These are phyloP conservation scores for Lissocephala sabroskyi DNA, from an alignment of 2,888 invertebrate genomes.

Conservation along the genomic window DNA sequence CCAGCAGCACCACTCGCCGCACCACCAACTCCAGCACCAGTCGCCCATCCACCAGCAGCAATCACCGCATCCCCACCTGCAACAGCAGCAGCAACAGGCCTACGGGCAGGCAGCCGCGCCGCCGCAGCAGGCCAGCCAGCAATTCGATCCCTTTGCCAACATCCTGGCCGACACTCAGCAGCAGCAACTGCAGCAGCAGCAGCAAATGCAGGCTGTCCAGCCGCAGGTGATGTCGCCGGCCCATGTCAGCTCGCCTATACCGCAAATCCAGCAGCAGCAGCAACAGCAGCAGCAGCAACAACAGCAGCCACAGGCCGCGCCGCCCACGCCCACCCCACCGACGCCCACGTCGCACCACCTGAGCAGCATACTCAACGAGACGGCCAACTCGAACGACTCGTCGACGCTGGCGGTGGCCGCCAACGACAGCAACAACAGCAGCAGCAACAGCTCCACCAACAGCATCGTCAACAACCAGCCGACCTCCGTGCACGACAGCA, in stretches of 20 bases:
- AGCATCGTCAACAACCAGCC: constrained; percentile 72
- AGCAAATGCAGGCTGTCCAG: constrained; percentile 14
- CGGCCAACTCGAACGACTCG: constrained; percentile 71
- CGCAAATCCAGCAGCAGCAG: constrained; percentile 41
- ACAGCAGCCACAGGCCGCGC: constrained; percentile 36
- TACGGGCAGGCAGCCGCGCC: constrained; percentile 46
- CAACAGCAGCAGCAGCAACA: constrained; percentile 40
- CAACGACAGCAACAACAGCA: constrained; percentile 71
- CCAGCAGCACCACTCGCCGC: constrained; percentile 5
- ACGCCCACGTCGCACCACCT: constrained; percentile 61
- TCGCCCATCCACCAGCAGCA: constrained; percentile 63
- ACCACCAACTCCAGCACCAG: constrained; percentile 45
- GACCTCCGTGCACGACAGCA: constrained; percentile 71
- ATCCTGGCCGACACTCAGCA: constrained; percentile 38
- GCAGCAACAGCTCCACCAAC: constrained; percentile 70
- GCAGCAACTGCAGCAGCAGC: constrained; percentile 19
- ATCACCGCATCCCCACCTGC: constrained; percentile 40
- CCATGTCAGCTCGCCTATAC: constrained; percentile 42
- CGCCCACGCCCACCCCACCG: constrained; percentile 46
- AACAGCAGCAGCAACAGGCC: constrained; percentile 35
- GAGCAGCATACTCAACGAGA: constrained; percentile 68
- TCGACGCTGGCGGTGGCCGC: constrained; percentile 69
- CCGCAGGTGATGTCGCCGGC: constrained; percentile 39
- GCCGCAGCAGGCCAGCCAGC: constrained; percentile 43
- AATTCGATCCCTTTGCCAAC: constrained; percentile 58